Evolutionary conservation across 2,888 invertebrate genomes (phyloP).

Genomic region (Cataglyphis rosenhaueri): DNA sequence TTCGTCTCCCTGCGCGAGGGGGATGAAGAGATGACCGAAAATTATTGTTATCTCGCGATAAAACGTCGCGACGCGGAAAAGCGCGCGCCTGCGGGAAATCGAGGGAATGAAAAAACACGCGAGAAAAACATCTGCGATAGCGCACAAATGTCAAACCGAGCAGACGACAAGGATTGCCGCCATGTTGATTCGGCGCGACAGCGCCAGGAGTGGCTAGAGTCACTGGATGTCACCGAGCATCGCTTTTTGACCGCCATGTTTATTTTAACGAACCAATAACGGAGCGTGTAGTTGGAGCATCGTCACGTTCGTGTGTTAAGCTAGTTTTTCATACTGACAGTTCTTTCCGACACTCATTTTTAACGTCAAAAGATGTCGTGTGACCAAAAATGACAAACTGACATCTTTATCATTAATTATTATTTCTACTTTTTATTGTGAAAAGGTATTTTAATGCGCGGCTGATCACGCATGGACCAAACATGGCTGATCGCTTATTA

Average conservation of each 20-base stretch:
- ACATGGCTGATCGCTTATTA: neutral
- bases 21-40: neutral
- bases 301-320: too few species aligned
- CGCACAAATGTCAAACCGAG: slow-evolving; percentile 67
- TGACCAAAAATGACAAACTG: too few species aligned
- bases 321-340: too few species aligned
- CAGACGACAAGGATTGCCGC: slow-evolving; percentile 69
- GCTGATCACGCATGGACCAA: neutral
- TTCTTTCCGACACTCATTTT: too few species aligned
- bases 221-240: neutral
- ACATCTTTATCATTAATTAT: too few species aligned
- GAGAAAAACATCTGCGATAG: neutral
- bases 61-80: neutral
- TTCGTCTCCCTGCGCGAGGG: neutral
- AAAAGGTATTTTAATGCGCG: neutral
- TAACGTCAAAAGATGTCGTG: too few species aligned
- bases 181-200: slow-evolving; percentile 65
- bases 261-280: neutral
- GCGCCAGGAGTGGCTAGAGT: neutral
- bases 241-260: slow-evolving; percentile 24
- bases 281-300: neutral
- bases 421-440: too few species aligned
- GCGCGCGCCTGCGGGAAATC: neutral
- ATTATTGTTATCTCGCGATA: neutral
- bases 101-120: neutral